Evolutionary conservation across 2,797 vertebrate species (phyloP).

Genomic region (Astyanax mexicanus): DNA sequence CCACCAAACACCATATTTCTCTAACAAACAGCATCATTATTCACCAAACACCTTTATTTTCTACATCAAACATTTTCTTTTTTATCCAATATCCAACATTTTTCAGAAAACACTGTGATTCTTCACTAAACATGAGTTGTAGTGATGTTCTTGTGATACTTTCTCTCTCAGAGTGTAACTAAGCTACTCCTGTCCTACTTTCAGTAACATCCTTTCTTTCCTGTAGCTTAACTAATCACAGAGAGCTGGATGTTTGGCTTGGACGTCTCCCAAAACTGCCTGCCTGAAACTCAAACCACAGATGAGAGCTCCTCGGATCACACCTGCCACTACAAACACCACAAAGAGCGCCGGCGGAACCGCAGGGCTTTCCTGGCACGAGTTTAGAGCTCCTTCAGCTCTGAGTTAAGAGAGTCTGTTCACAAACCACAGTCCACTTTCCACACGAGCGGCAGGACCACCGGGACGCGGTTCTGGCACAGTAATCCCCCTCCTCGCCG

Average conservation of each 20-base stretch:
- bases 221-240: not conserved
- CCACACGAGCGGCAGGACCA: conserved; percentile 15
- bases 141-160: no score
- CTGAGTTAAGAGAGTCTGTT: conserved; percentile 8
- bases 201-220: not conserved
- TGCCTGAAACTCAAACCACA: conserved; percentile 1
- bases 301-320: not conserved
- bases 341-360: not conserved
- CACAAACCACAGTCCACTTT: conserved; percentile 16
- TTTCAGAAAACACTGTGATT: no score
- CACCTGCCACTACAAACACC: not conserved
- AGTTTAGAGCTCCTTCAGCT: conserved; percentile 14
- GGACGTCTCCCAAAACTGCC: not conserved
- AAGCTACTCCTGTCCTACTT: not conserved
- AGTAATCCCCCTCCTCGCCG: conserved; percentile 17
- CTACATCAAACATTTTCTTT: no score
- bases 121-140: no score
- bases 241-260: no score
- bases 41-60: no score
- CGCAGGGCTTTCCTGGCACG: conserved; percentile 25
- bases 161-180: not conserved
- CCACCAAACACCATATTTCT: no score
- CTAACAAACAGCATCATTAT: no score
- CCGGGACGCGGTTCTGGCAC: not conserved
- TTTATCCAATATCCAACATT: no score